Base-by-base conservation (phyloP, 2,888 invertebrate genomes). In the Anodontia alba region DNA sequence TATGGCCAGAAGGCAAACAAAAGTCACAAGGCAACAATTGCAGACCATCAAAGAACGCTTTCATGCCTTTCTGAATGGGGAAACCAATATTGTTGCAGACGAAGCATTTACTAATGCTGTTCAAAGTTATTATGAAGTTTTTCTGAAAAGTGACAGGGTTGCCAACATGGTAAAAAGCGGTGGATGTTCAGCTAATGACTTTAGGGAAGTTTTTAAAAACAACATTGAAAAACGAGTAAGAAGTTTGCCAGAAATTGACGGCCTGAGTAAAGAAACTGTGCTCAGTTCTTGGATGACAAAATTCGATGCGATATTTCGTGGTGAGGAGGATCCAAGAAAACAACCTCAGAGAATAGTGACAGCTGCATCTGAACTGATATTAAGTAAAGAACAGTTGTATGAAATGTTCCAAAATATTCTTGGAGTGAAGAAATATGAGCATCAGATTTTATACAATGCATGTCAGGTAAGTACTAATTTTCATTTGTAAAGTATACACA, bases 371-470 rank as follows among this genome's bases (percentile, higher is more conserved):
- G 99, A 99, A 95, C 96, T 98, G 90, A 98, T 99, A 93, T 96
- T 99, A 89, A 98, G 98, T 91, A 99, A 99, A 95, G 99, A 99
- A 94, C 99, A 99, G 95, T 96, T 99, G 17, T 99, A 99, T 95
- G 99, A 99, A 95, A 99, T 99, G 98, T 99, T 99, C 95, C 99
- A 99, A 95, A 99, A 99, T 95, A 99, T 99, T 90, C 96, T 99
- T 83, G 97, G 97, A 75, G 98, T 99, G 75, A 99, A 99, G 96
- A 99, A 99, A 95, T 99, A 99, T 95, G 99, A 99, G 95, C 99
- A 99, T 95, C 99, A 99, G 95, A 96, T 99, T 92, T 96, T 99
- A 82, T 99, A 98, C 95, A 99, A 99, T 96, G 99, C 99, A 89
- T 96, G 99, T 94, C 97, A 98, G 97, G 97, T 97, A 95, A 89